Evolutionary conservation across 1,140 invertebrate species (phyloP), one percentile per base, ranked within the genome.

Genomic region (Drosophila grimshawi): DNA sequence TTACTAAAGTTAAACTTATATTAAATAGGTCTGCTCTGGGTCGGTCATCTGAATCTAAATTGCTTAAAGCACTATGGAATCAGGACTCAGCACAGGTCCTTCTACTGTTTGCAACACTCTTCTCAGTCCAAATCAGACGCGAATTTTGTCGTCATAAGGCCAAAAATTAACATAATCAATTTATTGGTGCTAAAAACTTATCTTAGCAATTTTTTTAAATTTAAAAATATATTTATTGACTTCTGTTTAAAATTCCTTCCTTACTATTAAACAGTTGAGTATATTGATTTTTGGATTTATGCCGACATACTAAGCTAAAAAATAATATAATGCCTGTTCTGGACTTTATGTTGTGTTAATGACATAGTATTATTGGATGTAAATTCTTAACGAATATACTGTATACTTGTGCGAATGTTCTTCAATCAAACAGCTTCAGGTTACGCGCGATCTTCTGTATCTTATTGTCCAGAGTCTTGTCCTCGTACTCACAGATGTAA

Each of bases 401-500:
- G 3, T 11, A 19, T 3, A 35, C 8, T 4, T 52, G 7, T 52
- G 5, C 29, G 4, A 52, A 29, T 52, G n/a, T 56, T 27, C 6
- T 3, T 78, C 56, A 89, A 11, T 83, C 80, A n/a, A 89, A 77
- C 3, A 93, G 72, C 56, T 92, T 92, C 29, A 94, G 76, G 37
- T 93, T 88, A 57, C 93, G 91, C 5, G 93, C 93, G 19, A 95
- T 93, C 78, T 94, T 94, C 75, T 94, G 94, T 29, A 96, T 94
- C 81, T 95, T 95, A 78, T 96, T 96, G 64, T 94, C 94, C 2
- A 96, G 94, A 48, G 94, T 94, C 64, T 95, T 95, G 73, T 96
- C 95, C 43, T 94, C 93, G 59, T 94, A 92, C 93, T 96, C 95
- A 77, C 96, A 97, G 57, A 96, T 95, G 81, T 95, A 96, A 66